A percentile compares a stretch with the other conserved stretches of the same genome.
Evolutionary conservation across 2,888 invertebrate genomes (phyloP).

Genomic region (Cryptus viduatorius): DNA sequence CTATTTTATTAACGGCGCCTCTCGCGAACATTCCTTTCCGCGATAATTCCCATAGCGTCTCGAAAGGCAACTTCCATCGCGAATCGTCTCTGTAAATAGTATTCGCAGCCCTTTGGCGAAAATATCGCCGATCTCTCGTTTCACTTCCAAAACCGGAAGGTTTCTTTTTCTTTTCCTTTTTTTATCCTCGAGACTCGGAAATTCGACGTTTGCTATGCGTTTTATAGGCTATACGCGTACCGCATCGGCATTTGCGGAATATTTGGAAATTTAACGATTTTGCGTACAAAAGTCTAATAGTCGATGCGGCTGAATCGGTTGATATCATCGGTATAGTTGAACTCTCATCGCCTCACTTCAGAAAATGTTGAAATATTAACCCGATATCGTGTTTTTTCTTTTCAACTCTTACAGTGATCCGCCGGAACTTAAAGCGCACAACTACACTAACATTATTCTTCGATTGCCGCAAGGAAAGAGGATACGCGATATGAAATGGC

Average conservation of each 20-base stretch:
- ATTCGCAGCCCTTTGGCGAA: slow-evolving; percentile 49
- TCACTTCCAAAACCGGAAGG: slow-evolving; percentile 71
- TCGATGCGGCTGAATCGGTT: background rate
- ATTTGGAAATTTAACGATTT: slow-evolving; percentile 45
- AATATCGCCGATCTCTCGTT: slow-evolving; percentile 53
- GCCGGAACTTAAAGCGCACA: slow-evolving; percentile 90
- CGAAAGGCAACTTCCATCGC: slow-evolving; percentile 58
- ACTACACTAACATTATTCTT: slow-evolving; percentile 92
- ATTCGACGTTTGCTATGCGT: slow-evolving; percentile 24
- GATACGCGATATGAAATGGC: slow-evolving; percentile 95
- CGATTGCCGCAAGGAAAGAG: slow-evolving; percentile 93
- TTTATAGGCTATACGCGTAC: slow-evolving; percentile 20
- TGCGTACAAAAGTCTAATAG: slow-evolving; percentile 51
- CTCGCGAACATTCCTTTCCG: slow-evolving; percentile 70
- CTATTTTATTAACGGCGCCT: slow-evolving; percentile 72
- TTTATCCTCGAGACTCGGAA: slow-evolving; percentile 25
- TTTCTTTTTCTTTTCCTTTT: slow-evolving; percentile 72
- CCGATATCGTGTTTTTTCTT: slow-evolving; percentile 32
- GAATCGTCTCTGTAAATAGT: slow-evolving; percentile 60
- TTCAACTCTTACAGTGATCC: slow-evolving; percentile 89
- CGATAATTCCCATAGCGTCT: slow-evolving; percentile 45
- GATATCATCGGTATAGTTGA: slow-evolving; percentile 48
- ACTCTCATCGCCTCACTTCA: background rate
- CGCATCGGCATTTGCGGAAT: slow-evolving; percentile 43
- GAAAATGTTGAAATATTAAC: background rate